Evolutionary conservation across 2,888 invertebrate species (phyloP).

Genomic region (Pocota personata): DNA sequence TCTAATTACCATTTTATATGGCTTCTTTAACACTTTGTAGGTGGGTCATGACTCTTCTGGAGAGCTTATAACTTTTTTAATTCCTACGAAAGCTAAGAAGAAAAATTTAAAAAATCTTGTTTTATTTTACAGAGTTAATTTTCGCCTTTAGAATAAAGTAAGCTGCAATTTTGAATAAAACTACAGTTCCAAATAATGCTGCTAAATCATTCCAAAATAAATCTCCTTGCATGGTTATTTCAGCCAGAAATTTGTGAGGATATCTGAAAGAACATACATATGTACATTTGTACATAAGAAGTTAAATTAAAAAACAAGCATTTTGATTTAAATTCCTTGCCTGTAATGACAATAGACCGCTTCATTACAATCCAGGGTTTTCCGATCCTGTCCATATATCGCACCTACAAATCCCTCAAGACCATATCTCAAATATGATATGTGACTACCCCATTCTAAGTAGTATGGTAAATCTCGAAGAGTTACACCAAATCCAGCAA

Average conservation of each 20-base stretch:
- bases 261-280: slow-evolving; percentile 83
- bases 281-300: no score
- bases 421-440: slow-evolving; percentile 95
- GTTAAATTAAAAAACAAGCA: not conserved
- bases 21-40: no score
- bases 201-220: slow-evolving; percentile 93
- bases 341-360: slow-evolving; percentile 91
- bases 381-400: slow-evolving; percentile 92
- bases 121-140: slow-evolving; percentile 84
- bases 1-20: no score
- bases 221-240: slow-evolving; percentile 91
- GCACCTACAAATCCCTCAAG: slow-evolving; percentile 93
- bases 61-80: no score
- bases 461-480: slow-evolving; percentile 93
- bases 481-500: slow-evolving; percentile 97
- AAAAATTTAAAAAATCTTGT: not conserved
- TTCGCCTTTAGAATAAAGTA: slow-evolving; percentile 91
- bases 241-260: slow-evolving; percentile 90
- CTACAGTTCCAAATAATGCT: slow-evolving; percentile 87
- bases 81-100: no score
- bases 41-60: no score
- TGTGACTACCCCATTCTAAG: slow-evolving; percentile 95
- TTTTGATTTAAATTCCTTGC: slow-evolving; percentile 78
- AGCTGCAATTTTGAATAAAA: slow-evolving; percentile 87
- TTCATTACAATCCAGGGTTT: slow-evolving; percentile 89